Evolutionary conservation across 1,140 invertebrate genomes (phyloP).

Genomic region (Drosophila nigromelanica): DNA sequence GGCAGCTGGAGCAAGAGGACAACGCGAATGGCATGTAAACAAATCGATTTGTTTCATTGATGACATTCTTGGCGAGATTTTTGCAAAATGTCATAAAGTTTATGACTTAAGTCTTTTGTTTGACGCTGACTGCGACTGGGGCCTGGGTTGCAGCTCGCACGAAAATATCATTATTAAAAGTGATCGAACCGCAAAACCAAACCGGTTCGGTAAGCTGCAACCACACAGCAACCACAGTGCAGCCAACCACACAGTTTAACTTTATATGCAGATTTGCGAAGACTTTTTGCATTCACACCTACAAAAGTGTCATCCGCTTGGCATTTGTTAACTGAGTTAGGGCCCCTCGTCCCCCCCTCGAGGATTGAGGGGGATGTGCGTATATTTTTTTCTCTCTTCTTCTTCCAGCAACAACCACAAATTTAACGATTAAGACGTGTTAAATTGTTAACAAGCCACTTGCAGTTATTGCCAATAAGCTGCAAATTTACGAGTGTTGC

Average conservation of each 20-base stretch:
- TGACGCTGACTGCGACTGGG: conserved; percentile 41
- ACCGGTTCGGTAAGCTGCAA: conserved; percentile 50
- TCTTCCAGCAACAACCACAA: conserved; percentile 55
- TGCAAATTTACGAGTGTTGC: conserved; percentile 82
- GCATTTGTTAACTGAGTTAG: conserved; percentile 64
- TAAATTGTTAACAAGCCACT: conserved; percentile 84
- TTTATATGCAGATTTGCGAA: conserved; percentile 60
- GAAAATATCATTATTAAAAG: conserved; percentile 79
- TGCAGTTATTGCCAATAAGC: conserved; percentile 84
- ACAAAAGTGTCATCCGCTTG: conserved; percentile 82
- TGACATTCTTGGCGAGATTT: conserved; percentile 81
- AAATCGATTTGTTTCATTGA: conserved; percentile 84
- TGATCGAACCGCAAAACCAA: conserved; percentile 54
- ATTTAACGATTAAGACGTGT: conserved; percentile 84
- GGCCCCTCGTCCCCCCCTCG: background rate
- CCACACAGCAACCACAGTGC: background rate
- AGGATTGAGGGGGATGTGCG: background rate
- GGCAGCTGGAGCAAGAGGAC: conserved; percentile 16
- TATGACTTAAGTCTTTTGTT: conserved; percentile 84
- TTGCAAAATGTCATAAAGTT: conserved; percentile 84
- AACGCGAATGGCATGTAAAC: conserved; percentile 75
- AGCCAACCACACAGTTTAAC: conserved; percentile 1
- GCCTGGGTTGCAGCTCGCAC: conserved; percentile 18
- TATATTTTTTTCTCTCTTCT: conserved; percentile 33
- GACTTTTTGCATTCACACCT: conserved; percentile 77